Percentiles rank a stretch among this genome's conserved stretches.
Conservation (phyloP, 92 coral and sea anemone genomes). For the Virgularia gustaviana region DNA sequence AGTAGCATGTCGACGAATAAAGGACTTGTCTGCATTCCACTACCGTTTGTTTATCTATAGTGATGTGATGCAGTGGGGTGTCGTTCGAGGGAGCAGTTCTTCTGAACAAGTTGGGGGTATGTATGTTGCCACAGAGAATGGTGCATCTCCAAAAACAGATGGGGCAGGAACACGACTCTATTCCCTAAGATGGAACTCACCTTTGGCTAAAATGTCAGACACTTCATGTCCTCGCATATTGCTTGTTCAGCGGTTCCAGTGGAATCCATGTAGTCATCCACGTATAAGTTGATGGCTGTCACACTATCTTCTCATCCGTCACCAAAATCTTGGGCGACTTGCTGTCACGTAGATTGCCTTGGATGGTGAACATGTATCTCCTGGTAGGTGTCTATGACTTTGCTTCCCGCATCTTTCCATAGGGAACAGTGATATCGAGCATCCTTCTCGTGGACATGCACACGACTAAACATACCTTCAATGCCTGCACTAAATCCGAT, state of each 20-base stretch:
- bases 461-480: constrained; percentile 57
- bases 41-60: no score
- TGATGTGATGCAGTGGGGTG: no score
- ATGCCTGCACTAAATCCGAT: constrained; percentile 56
- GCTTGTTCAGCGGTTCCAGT: constrained; percentile 48
- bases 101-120: no score
- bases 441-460: constrained; percentile 43
- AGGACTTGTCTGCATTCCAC: no score
- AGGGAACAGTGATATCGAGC: constrained; percentile 52
- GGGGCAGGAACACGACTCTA: no score
- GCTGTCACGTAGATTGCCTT: constrained; percentile 55
- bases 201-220: constrained; percentile 30
- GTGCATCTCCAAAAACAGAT: no score
- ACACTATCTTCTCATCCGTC: constrained; percentile 39
- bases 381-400: constrained; percentile 43
- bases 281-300: constrained; percentile 50
- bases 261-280: constrained; percentile 52
- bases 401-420: constrained; percentile 50
- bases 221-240: constrained; percentile 28
- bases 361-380: constrained; percentile 51
- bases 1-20: no score
- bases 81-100: no score
- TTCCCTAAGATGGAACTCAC: constrained; percentile 52
- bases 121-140: no score
- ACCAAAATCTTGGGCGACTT: constrained; percentile 42